Evolutionary conservation across 2,888 invertebrate genomes (phyloP), one percentile per base, ranked within the genome.

Genomic region (Tanytarsus gracilentus): DNA sequence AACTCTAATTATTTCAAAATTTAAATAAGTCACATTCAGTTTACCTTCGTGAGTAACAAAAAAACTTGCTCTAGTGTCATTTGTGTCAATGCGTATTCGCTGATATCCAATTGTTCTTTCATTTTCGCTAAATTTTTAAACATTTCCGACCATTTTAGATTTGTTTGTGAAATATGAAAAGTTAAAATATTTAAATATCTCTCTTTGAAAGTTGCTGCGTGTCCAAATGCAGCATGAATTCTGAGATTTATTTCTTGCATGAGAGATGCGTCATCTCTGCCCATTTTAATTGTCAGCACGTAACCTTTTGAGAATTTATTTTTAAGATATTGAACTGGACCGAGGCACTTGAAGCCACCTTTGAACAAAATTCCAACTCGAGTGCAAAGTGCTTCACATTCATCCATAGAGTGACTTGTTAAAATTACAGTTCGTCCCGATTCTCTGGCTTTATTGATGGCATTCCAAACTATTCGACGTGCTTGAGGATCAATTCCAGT

Each of bases 41-140:
- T 77, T 53, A 72, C 69, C 67, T 83, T 81, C 1, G 84, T 84
- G 67, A 85, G 82, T 64, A 81, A 79, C 53, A 85, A 69, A 71
- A 85, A 85, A 64, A 89, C 84, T 73, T 90, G 88, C 71, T 90
- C 90, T 26, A 90, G 73, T 1, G 86, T 85, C 0, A 88, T 87
- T 72, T 89, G 88, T 59, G 84, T 83, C 55, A 90, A 82, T 44
- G 82, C 83, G 71, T 90, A 90, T 70, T 89, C 88, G 67, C 86
- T 86, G 8, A 88, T 78, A 59, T 79, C 76, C 0, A 81, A 72
- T 7, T 72, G 68, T 2, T 69, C 67, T 61, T 82, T 83, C 55
- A 80, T 80, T 1, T 71, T 69, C 69, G 88, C 86, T 78, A 88
- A 79, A 4, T 76, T 73, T 2, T 79, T 76, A 68, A 85, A 85